Evolutionary conservation across 2,888 invertebrate genomes (phyloP).

Genomic region (Notodonta dromedarius): DNA sequence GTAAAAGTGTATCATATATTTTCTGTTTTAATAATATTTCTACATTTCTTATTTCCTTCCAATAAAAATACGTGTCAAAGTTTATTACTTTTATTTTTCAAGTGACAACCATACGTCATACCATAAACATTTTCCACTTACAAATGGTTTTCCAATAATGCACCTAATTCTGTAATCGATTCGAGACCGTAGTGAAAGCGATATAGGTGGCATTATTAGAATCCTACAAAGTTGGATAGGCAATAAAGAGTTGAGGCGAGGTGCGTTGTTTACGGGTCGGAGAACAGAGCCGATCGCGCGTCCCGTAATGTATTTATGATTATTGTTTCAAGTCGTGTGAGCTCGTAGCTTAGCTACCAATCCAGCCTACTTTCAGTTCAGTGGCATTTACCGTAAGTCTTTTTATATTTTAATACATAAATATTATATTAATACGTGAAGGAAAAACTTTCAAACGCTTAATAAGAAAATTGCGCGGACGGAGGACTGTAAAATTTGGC

Average conservation of each 20-base stretch:
- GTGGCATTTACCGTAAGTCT: too few species aligned
- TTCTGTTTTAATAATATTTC: too few species aligned
- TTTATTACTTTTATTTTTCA: too few species aligned
- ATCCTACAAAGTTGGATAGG: constrained; percentile 79
- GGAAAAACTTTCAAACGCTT: too few species aligned
- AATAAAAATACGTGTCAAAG: too few species aligned
- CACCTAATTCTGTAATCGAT: constrained; percentile 37
- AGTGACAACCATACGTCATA: too few species aligned
- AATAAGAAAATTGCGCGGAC: too few species aligned
- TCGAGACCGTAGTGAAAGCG: constrained; percentile 37
- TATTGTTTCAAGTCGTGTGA: constrained; percentile 67
- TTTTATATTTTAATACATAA: too few species aligned
- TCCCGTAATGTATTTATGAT: constrained; percentile 81
- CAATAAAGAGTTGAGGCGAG: constrained; percentile 73
- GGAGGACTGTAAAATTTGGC: too few species aligned
- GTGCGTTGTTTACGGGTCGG: constrained; percentile 77
- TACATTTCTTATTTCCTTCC: too few species aligned
- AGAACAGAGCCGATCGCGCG: constrained; percentile 77
- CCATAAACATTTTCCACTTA: constrained; percentile 25
- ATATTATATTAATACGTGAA: too few species aligned
- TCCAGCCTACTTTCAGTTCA: background rate
- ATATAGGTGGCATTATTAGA: constrained; percentile 63
- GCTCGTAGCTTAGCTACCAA: constrained; percentile 30
- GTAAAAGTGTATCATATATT: too few species aligned
- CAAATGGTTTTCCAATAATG: constrained; percentile 43